A percentile compares a stretch with the other conserved stretches of the same genome.
phyloP scores from a whole-genome alignment of 2,113 vertebrate species.

The Tragulus kanchil region DNA sequence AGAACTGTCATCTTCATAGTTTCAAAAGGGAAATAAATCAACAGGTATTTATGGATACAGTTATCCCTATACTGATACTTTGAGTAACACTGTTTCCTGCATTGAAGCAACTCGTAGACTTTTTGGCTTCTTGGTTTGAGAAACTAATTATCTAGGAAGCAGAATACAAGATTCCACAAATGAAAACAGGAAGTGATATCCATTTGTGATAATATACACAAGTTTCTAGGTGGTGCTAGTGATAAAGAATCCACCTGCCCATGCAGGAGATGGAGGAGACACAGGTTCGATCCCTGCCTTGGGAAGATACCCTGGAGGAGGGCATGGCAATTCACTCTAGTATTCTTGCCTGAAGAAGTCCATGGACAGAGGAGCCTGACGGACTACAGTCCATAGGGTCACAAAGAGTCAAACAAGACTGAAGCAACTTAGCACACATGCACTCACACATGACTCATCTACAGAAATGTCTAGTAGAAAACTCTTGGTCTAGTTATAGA shows the following conservation, averaged over 20 bases:
- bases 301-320: too few relatives aligned
- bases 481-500: background rate
- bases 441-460: background rate
- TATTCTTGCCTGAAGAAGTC: too few relatives aligned
- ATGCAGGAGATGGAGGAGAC: too few relatives aligned
- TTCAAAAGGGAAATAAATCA: slow-evolving; percentile 29
- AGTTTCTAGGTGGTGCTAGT: too few relatives aligned
- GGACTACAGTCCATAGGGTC: too few relatives aligned
- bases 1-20: background rate
- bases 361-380: too few relatives aligned
- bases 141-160: background rate
- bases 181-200: background rate
- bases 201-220: background rate
- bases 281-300: too few relatives aligned
- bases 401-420: too few relatives aligned
- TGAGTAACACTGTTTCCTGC: background rate
- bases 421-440: too few relatives aligned
- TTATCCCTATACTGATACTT: background rate
- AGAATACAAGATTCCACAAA: slow-evolving; percentile 2
- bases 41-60: background rate
- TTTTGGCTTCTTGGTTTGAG: background rate
- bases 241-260: too few relatives aligned
- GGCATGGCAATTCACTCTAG: too few relatives aligned
- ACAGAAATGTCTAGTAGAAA: slow-evolving; percentile 21
- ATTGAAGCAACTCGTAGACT: background rate